A percentile compares a stretch with the other conserved stretches of the same genome.
phyloP scores from a whole-genome alignment of 2,113 vertebrate genomes.

The Miniopterus natalensis region DNA sequence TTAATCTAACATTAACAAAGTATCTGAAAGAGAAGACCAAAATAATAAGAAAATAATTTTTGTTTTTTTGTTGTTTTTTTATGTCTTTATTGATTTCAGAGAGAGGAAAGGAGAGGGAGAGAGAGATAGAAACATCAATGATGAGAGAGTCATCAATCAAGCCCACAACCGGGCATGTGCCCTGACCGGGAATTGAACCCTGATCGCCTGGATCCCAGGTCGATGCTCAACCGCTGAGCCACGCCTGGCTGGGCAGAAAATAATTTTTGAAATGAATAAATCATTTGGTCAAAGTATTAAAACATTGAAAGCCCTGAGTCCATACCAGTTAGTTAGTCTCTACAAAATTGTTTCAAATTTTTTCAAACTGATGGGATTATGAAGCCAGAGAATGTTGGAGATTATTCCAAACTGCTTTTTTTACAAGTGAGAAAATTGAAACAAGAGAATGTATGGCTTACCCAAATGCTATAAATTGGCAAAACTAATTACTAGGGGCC shows the following conservation, averaged over 20 bases:
- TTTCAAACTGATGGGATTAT: neutral
- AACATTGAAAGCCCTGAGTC: neutral
- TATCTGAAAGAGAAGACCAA: neutral
- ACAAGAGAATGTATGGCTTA: neutral
- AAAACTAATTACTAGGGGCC: neutral
- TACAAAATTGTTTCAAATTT: neutral
- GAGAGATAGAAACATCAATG: too few relatives aligned
- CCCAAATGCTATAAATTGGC: neutral
- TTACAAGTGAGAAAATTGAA: slow-evolving; percentile 14
- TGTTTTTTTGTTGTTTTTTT: too few relatives aligned
- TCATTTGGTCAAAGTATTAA: slow-evolving; percentile 1
- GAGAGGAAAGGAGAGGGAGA: too few relatives aligned
- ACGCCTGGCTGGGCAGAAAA: neutral
- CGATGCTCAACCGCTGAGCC: too few relatives aligned
- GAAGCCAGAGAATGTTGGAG: neutral
- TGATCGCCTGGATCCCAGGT: too few relatives aligned
- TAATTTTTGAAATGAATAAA: neutral
- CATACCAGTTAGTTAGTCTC: neutral
- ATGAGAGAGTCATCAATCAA: too few relatives aligned
- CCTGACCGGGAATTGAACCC: too few relatives aligned
- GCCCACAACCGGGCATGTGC: too few relatives aligned
- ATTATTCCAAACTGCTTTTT: slow-evolving; percentile 30
- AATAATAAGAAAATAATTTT: neutral
- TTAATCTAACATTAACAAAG: neutral
- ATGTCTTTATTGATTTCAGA: too few relatives aligned